Conservation (phyloP, 2,888 invertebrate genomes). For the Pemphredon lugubris region DNA sequence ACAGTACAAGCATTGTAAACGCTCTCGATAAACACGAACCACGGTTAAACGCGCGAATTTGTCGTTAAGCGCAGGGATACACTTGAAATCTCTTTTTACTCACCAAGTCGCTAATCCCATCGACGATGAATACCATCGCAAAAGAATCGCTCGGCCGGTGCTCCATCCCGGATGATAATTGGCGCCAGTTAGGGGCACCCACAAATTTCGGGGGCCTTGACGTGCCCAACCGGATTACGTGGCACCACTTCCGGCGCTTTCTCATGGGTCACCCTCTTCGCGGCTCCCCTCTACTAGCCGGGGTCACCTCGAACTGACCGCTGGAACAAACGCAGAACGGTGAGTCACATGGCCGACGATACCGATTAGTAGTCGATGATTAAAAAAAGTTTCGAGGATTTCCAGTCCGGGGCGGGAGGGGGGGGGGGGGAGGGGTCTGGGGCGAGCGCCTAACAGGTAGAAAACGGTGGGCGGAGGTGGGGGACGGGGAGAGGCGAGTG, state of each 20-base stretch:
- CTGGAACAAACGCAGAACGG: conserved; percentile 20
- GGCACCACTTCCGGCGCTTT: conserved; percentile 65
- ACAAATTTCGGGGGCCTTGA: conserved; percentile 64
- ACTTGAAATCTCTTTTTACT: too few relatives aligned
- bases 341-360: conserved; percentile 23
- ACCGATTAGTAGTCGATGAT: conserved; percentile 18
- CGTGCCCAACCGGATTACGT: conserved; percentile 62
- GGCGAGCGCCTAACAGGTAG: too few relatives aligned
- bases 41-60: too few relatives aligned
- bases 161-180: conserved; percentile 48
- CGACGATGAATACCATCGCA: too few relatives aligned
- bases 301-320: conserved; percentile 48
- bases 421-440: too few relatives aligned
- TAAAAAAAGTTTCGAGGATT: conserved; percentile 39
- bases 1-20: too few relatives aligned
- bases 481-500: too few relatives aligned
- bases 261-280: conserved; percentile 49
- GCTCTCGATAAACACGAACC: too few relatives aligned
- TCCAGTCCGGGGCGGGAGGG: conserved; percentile 14
- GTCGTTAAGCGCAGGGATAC: too few relatives aligned
- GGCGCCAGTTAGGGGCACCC: conserved; percentile 36
- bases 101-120: too few relatives aligned
- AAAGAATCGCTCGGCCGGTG: too few relatives aligned
- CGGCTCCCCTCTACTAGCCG: conserved; percentile 10
- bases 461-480: too few relatives aligned